Percentiles rank a stretch among this genome's conserved stretches.
Evolutionary conservation across 2,113 vertebrate genomes (phyloP).

Genomic region (Gallinago media): DNA sequence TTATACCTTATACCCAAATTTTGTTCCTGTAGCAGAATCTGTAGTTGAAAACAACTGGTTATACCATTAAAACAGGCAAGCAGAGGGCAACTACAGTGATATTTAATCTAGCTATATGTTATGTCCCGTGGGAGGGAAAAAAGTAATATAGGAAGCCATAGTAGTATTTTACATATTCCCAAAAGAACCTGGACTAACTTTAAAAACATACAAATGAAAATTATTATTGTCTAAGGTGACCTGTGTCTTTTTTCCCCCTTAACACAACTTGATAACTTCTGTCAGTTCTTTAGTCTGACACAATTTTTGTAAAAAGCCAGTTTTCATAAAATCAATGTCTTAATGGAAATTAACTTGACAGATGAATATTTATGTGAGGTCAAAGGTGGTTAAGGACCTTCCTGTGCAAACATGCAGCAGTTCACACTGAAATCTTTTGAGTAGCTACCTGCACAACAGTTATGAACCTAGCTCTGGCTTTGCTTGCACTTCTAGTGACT

Average conservation of each 20-base stretch:
- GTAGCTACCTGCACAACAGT: not conserved
- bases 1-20: conserved; percentile 96
- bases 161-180: not conserved
- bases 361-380: not conserved
- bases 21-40: conserved; percentile 98
- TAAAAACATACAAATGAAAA: not conserved
- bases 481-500: not conserved
- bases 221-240: not conserved
- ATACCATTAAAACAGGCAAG: conserved; percentile 69
- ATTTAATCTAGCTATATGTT: conserved; percentile 31
- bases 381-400: not conserved
- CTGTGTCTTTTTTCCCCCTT: not conserved
- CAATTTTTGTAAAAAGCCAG: not conserved
- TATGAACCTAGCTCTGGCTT: not conserved
- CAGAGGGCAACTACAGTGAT: conserved; percentile 4
- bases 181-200: not conserved
- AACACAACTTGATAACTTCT: not conserved
- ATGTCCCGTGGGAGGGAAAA: not conserved
- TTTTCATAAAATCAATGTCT: not conserved
- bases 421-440: not conserved
- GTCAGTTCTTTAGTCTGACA: not conserved
- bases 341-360: not conserved
- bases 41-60: conserved; percentile 81
- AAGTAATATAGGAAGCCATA: not conserved
- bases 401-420: not conserved